Evolutionary conservation across 2,797 vertebrate species (phyloP), one percentile per base, ranked within the genome.

Genomic region (Paratrypauchen microcephalus): DNA sequence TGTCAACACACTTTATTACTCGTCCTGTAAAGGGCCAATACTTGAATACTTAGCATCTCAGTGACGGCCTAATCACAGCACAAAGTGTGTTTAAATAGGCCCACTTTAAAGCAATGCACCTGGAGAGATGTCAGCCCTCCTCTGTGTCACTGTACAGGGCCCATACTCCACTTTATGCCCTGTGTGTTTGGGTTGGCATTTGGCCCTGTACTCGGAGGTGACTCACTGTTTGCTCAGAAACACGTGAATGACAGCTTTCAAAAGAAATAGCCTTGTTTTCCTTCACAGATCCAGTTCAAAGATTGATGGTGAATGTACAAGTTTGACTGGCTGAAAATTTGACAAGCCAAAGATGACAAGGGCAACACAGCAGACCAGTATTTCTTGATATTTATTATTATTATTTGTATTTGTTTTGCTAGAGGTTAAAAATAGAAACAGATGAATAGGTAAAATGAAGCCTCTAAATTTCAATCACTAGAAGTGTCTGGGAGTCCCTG

Each of bases 61-160:
- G 72, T 82, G 86, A 83, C 83, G 36, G 68, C 64, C 59, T 89
- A 89, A 91, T 91, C 89, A 86, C 68, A 87, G 81, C 81, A 73
- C 30, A 63, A 65, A 77, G 66, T 48, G 73, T 80, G 77, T 83
- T 79, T 86, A 82, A 82, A 68, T 73, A 21, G 59, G 30, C 68
- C 77, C 71, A 71, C 63, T 62, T 62, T 45, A 24, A 5, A 64
- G 66, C 67, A 56, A 24, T 74, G 80, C 90, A 90, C 87, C 86
- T 89, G 85, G 71, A 47, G 65, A 82, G 72, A 66, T n/a, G 71
- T 86, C 84, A 88, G 66, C 56, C 80, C 75, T 75, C 68, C 55
- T 85, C 61, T 70, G 60, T 72, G 80, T 82, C 82, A 76, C 28
- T 21, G 54, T 2, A 6, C 62, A 56, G 58, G 63, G 77, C 75